phyloP scores from a whole-genome alignment of 1,140 invertebrate species.

The Babylonia areolata region DNA sequence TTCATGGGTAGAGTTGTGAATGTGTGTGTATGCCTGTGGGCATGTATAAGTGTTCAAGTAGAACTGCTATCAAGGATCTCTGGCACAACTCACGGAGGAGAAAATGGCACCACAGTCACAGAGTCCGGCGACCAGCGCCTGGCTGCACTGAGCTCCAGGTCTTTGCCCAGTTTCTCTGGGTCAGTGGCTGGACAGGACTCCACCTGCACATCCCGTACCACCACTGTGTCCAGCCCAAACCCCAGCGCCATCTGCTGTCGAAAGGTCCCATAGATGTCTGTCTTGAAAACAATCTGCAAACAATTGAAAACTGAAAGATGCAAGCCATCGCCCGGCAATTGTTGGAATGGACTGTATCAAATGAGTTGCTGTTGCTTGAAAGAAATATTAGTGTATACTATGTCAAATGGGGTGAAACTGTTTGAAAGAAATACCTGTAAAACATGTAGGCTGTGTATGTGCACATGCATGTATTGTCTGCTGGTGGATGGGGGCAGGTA shows the following conservation, averaged over 20 bases:
- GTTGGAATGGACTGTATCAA: no score
- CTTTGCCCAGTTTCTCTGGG: constrained; percentile 82
- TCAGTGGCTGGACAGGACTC: constrained; percentile 86
- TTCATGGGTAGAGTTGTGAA: background rate
- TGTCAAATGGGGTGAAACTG: no score
- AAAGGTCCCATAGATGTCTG: constrained; percentile 88
- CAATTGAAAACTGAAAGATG: background rate
- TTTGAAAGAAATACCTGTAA: no score
- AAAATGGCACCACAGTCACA: constrained; percentile 81
- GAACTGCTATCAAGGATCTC: no score
- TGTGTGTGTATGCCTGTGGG: background rate
- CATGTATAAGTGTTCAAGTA: background rate
- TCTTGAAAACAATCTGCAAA: constrained; percentile 81
- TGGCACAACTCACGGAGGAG: constrained; percentile 62
- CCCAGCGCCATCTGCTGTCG: constrained; percentile 88
- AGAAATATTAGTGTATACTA: no score
- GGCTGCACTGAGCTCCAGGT: constrained; percentile 74
- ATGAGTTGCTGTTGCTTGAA: background rate
- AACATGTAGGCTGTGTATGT: no score
- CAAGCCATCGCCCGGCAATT: no score
- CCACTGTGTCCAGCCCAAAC: constrained; percentile 84
- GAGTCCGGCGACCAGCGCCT: constrained; percentile 80
- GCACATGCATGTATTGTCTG: no score
- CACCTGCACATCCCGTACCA: constrained; percentile 85
- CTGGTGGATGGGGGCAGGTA: no score